These are phyloP conservation scores for Heterohyrax brucei DNA, from an alignment of 2,797 vertebrate species.

Conservation along the genomic window DNA sequence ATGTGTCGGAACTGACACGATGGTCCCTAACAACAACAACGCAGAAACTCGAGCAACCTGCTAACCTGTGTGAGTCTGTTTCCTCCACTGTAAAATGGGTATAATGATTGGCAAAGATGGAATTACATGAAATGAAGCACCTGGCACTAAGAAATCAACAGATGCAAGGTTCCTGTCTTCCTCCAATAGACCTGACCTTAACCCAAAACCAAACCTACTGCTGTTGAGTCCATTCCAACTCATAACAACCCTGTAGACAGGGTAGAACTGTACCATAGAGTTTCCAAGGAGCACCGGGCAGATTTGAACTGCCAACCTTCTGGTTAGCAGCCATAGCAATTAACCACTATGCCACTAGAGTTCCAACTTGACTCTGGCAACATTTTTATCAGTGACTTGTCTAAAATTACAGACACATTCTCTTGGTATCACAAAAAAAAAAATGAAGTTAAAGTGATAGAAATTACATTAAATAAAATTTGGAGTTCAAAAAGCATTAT, in stretches of 20 bases:
- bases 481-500: not conserved
- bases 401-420: not conserved
- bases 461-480: not conserved
- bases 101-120: not conserved
- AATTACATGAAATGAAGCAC: not conserved
- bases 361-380: not conserved
- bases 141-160: not conserved
- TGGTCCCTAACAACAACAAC: too few relatives aligned
- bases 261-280: too few relatives aligned
- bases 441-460: not conserved
- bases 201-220: too few relatives aligned
- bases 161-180: not conserved
- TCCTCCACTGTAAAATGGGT: not conserved
- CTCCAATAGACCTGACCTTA: not conserved
- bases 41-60: not conserved
- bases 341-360: too few relatives aligned
- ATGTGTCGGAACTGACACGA: too few relatives aligned
- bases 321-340: too few relatives aligned
- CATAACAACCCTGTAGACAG: too few relatives aligned
- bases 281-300: too few relatives aligned
- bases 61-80: not conserved
- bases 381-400: not conserved
- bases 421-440: not conserved
- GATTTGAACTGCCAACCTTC: too few relatives aligned
- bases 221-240: too few relatives aligned